Conservation (phyloP, 2,888 invertebrate species). For the Teinopalpus imperialis region DNA sequence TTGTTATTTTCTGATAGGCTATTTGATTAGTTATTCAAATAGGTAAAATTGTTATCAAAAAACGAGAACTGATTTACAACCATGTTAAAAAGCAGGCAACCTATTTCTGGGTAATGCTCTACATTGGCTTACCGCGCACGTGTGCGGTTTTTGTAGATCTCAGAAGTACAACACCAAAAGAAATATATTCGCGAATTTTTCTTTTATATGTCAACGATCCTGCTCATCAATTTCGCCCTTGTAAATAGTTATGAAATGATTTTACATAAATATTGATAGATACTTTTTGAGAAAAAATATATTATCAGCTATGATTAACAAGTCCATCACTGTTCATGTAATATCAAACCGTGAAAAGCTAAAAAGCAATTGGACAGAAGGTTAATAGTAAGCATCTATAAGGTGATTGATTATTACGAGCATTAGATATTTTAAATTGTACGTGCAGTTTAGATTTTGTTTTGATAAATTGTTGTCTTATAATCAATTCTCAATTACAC, state of each 20-base stretch:
- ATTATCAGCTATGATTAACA: neutral
- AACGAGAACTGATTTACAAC: too few species aligned
- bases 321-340: slow-evolving; percentile 37
- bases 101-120: too few species aligned
- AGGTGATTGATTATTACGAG: slow-evolving; percentile 7
- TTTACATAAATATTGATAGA: slow-evolving; percentile 32
- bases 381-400: slow-evolving; percentile 31
- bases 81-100: too few species aligned
- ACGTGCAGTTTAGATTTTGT: too few species aligned
- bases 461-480: too few species aligned
- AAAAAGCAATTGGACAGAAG: slow-evolving; percentile 50
- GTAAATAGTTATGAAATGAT: slow-evolving; percentile 40
- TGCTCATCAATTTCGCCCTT: slow-evolving; percentile 36
- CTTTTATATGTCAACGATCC: neutral
- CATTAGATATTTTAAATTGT: too few species aligned
- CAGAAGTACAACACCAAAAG: neutral
- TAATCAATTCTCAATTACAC: neutral
- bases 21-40: too few species aligned
- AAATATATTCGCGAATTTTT: too few species aligned
- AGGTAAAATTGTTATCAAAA: too few species aligned
- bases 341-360: slow-evolving; percentile 52
- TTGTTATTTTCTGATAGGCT: too few species aligned
- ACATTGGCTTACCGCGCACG: too few species aligned
- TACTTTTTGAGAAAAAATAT: neutral
- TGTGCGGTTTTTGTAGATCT: too few species aligned